A percentile compares a stretch with the other conserved stretches of the same genome.
These are phyloP conservation scores for Naja naja DNA, from an alignment of 2,113 vertebrate species.

Conservation along the genomic window DNA sequence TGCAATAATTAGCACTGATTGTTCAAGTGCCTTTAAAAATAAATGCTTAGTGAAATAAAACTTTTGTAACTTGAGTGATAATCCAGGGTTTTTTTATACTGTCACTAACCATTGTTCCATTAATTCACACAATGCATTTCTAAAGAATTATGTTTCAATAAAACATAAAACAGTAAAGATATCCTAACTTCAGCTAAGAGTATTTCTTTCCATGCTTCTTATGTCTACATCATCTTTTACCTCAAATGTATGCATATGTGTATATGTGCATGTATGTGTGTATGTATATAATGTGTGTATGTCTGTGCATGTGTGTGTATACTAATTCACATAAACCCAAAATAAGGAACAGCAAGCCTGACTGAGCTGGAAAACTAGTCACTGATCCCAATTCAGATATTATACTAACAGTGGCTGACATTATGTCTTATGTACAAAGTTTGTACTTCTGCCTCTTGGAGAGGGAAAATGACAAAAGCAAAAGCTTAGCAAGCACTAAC, in stretches of 20 bases:
- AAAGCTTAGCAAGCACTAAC: background rate
- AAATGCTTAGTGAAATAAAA: conserved; percentile 41
- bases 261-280: no score
- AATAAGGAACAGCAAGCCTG: background rate
- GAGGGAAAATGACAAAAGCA: background rate
- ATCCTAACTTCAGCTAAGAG: background rate
- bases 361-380: background rate
- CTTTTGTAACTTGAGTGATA: background rate
- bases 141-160: conserved; percentile 15
- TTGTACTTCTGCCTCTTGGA: background rate
- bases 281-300: no score
- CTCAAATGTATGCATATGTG: background rate
- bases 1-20: conserved; percentile 27
- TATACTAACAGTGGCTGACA: background rate
- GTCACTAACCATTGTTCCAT: conserved; percentile 12
- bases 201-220: background rate
- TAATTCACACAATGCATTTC: conserved; percentile 6
- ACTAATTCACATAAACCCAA: background rate
- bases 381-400: background rate
- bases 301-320: background rate
- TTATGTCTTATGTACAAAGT: background rate
- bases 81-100: conserved; percentile 5
- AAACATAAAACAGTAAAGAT: conserved; percentile 1
- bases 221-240: background rate
- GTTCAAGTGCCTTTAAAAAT: conserved; percentile 28